Evolutionary conservation across 2,888 invertebrate genomes (phyloP).

Genomic region (Pseudeuparius sepicola): DNA sequence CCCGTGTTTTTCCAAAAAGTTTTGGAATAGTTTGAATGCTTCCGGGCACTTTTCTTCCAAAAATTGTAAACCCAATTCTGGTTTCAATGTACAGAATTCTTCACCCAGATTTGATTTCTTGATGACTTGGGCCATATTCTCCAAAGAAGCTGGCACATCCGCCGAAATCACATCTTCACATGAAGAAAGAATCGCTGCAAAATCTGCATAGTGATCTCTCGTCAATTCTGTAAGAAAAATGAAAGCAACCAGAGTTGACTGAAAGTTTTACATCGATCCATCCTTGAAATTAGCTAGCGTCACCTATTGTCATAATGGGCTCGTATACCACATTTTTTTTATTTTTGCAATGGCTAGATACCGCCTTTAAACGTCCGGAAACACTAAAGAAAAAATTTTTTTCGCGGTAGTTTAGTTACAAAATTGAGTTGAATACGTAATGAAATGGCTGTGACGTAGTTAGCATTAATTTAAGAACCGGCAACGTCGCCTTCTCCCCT

Average conservation of each 20-base stretch:
- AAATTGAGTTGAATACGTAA: too few species aligned
- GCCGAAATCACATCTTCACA: conserved; percentile 63
- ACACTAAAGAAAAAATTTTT: too few species aligned
- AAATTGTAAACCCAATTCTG: conserved; percentile 49
- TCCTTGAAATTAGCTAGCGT: too few species aligned
- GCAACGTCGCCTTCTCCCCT: too few species aligned
- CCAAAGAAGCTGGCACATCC: conserved; percentile 47
- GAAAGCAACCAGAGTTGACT: conserved; percentile 5
- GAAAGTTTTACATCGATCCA: too few species aligned
- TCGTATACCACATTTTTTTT: too few species aligned
- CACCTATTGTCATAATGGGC: too few species aligned
- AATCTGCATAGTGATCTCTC: conserved; percentile 56
- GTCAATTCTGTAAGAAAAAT: conserved; percentile 38
- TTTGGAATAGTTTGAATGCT: conserved; percentile 40
- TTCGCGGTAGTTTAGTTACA: too few species aligned
- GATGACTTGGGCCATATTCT: conserved; percentile 30
- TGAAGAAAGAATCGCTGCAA: conserved; percentile 56
- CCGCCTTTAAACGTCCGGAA: too few species aligned
- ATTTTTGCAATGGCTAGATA: too few species aligned
- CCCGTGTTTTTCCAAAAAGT: conserved; percentile 59
- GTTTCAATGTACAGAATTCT: conserved; percentile 42
- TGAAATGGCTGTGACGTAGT: too few species aligned
- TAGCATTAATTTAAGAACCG: too few species aligned
- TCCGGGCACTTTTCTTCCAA: conserved; percentile 43
- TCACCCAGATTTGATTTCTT: conserved; percentile 31